These are phyloP conservation scores for Boulengeromyrus knoepffleri DNA, from an alignment of 2,113 vertebrate genomes.

Conservation along the genomic window DNA sequence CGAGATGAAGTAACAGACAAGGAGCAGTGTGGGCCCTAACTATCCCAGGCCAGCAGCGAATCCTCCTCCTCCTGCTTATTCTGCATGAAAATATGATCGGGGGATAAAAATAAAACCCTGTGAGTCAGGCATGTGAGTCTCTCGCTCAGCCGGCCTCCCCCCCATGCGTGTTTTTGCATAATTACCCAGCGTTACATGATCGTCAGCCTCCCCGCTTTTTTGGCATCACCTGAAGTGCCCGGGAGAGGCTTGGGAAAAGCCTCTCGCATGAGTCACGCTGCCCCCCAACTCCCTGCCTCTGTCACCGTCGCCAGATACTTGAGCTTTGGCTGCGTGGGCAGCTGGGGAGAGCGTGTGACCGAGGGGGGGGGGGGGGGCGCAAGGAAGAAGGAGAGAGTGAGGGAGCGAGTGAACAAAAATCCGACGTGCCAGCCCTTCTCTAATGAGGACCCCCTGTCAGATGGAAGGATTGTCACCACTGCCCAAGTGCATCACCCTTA, in stretches of 20 bases:
- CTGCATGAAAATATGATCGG: constrained; percentile 7
- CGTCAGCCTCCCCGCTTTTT: neutral
- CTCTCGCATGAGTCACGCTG: neutral
- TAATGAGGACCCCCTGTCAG: neutral
- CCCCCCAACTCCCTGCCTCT: neutral
- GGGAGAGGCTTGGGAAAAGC: neutral
- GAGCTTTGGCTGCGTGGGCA: neutral
- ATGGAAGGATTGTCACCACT: neutral
- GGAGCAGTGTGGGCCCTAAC: too few relatives aligned
- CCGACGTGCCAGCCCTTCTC: neutral
- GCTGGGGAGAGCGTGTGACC: neutral
- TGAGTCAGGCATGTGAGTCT: neutral
- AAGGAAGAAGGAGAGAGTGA: neutral
- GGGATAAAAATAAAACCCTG: constrained; percentile 14
- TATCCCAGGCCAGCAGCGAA: neutral
- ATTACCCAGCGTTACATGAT: neutral
- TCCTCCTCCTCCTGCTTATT: neutral
- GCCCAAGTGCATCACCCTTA: neutral
- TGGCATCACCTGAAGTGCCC: neutral
- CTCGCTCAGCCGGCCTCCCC: neutral
- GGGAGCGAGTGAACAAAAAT: neutral
- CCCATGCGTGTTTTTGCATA: neutral
- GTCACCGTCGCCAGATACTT: neutral
- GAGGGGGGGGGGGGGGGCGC: neutral
- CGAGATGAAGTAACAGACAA: neutral